These are phyloP conservation scores for Amitus sp. DNA, from an alignment of 2,888 invertebrate genomes.

Conservation along the genomic window DNA sequence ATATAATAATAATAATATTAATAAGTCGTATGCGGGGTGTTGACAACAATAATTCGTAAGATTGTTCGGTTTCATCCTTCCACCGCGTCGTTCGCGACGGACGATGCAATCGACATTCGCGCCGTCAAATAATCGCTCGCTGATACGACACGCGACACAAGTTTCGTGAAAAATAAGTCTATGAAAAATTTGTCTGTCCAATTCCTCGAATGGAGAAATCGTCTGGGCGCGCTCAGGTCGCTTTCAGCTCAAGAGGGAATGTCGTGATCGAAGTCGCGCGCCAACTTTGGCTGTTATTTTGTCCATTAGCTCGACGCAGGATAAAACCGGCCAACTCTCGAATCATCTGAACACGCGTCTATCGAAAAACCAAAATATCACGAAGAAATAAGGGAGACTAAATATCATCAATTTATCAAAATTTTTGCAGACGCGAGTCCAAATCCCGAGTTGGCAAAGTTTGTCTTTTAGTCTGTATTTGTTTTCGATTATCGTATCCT, in stretches of 20 bases:
- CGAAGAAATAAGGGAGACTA: too few species aligned
- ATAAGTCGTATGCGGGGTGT: background rate
- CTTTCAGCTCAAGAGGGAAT: conserved; percentile 36
- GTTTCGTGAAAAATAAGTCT: background rate
- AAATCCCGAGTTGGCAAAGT: too few species aligned
- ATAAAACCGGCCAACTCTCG: background rate
- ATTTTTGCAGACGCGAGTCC: too few species aligned
- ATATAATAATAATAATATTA: conserved; percentile 2
- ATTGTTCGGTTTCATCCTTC: background rate
- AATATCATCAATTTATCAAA: too few species aligned
- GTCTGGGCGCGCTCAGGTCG: too few species aligned
- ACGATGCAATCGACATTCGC: conserved; percentile 5
- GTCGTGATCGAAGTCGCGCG: conserved; percentile 38
- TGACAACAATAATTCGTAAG: background rate
- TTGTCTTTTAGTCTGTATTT: too few species aligned
- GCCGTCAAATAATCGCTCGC: background rate
- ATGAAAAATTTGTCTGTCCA: too few species aligned
- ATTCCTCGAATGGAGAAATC: too few species aligned
- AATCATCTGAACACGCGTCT: too few species aligned
- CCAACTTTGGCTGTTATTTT: conserved; percentile 12
- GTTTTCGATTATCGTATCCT: too few species aligned
- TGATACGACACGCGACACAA: background rate
- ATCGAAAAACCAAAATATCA: too few species aligned
- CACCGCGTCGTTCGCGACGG: background rate
- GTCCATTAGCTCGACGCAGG: background rate